These are phyloP conservation scores for Papilio elwesi DNA, from an alignment of 2,888 invertebrate species.

Conservation along the genomic window DNA sequence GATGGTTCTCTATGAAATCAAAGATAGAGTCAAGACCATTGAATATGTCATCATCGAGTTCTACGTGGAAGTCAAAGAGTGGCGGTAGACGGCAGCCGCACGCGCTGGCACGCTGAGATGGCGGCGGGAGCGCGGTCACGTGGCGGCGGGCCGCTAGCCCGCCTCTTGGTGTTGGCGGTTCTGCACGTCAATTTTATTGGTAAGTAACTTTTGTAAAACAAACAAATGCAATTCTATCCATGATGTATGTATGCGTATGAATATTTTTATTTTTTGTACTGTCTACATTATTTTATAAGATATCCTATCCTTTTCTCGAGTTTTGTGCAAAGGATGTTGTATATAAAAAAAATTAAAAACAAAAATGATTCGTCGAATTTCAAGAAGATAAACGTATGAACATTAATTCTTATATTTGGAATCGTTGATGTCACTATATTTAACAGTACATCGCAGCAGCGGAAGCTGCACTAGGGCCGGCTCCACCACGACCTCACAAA, in stretches of 20 bases:
- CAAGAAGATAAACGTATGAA: too few relatives aligned
- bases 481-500: too few relatives aligned
- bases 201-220: slow-evolving; percentile 52
- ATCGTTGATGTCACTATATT: too few relatives aligned
- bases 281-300: too few relatives aligned
- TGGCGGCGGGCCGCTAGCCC: slow-evolving; percentile 74
- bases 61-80: slow-evolving; percentile 53
- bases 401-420: too few relatives aligned
- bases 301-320: too few relatives aligned
- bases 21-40: slow-evolving; percentile 33
- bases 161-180: slow-evolving; percentile 71
- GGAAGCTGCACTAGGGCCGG: too few relatives aligned
- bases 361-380: too few relatives aligned
- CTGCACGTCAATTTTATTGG: slow-evolving; percentile 80
- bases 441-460: too few relatives aligned
- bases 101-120: slow-evolving; percentile 72
- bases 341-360: too few relatives aligned
- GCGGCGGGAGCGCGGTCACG: slow-evolving; percentile 66
- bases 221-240: neutral
- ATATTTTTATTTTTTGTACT: too few relatives aligned
- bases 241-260: neutral
- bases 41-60: slow-evolving; percentile 59
- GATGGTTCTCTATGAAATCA: slow-evolving; percentile 29
- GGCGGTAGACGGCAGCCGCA: slow-evolving; percentile 71
- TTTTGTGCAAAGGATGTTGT: too few relatives aligned